These are phyloP conservation scores for Neoitamus cyanurus DNA, from an alignment of 2,888 invertebrate genomes.

Conservation along the genomic window DNA sequence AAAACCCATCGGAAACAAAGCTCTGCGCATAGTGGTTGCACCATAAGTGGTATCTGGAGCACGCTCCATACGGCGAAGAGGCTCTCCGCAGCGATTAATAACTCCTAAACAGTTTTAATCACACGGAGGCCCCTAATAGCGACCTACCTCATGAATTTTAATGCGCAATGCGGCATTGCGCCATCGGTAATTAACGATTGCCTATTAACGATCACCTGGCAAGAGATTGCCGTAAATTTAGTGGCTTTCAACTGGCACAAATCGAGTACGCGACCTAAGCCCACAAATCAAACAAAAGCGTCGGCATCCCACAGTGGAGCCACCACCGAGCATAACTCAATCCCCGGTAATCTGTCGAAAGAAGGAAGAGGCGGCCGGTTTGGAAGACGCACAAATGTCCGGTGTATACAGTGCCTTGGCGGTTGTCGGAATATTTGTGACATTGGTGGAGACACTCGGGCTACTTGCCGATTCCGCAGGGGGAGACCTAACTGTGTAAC, in stretches of 20 bases:
- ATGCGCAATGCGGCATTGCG: neutral
- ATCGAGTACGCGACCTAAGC: neutral
- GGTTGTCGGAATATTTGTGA: neutral
- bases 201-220: neutral
- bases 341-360: neutral
- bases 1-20: neutral
- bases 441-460: neutral
- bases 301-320: neutral
- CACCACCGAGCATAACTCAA: neutral
- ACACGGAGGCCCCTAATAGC: neutral
- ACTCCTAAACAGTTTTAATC: neutral
- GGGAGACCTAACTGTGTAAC: constrained; percentile 25
- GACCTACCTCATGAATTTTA: neutral
- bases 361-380: neutral
- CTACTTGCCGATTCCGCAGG: neutral
- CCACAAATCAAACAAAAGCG: constrained; percentile 27
- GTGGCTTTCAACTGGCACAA: neutral
- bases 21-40: neutral
- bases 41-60: neutral
- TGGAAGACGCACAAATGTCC: constrained; percentile 1
- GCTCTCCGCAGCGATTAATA: neutral
- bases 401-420: neutral
- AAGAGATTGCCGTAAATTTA: neutral
- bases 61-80: neutral
- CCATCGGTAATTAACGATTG: constrained; percentile 5